These are phyloP conservation scores for Rousettus madagascariensis DNA, from an alignment of 2,797 vertebrate genomes.

Conservation along the genomic window DNA sequence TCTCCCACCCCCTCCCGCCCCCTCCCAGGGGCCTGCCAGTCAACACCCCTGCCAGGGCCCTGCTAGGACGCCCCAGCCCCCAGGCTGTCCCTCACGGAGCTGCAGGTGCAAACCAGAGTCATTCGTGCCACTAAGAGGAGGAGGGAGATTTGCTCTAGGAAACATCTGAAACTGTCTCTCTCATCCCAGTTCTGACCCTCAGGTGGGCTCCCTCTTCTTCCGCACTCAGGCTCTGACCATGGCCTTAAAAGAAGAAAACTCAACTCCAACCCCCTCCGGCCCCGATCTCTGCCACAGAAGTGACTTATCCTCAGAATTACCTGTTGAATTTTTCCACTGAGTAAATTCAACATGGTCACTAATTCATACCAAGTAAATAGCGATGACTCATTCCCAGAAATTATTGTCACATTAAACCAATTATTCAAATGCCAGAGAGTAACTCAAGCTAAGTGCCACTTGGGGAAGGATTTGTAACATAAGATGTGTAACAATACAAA, in stretches of 20 bases:
- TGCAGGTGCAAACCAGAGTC: constrained; percentile 26
- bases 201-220: not conserved
- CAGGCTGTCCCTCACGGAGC: not conserved
- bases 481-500: constrained; percentile 47
- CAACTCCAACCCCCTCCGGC: not conserved
- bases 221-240: rapidly evolving
- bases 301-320: not conserved
- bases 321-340: constrained; percentile 46
- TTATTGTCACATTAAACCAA: constrained; percentile 55
- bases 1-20: not conserved
- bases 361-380: constrained; percentile 31
- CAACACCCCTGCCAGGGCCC: not conserved
- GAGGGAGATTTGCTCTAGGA: not conserved
- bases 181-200: rapidly evolving
- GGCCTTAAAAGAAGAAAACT: not conserved
- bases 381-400: constrained; percentile 63
- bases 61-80: not conserved
- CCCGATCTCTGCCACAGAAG: not conserved
- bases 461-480: constrained; percentile 65
- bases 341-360: constrained; percentile 14
- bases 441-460: constrained; percentile 44
- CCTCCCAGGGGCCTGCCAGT: not conserved
- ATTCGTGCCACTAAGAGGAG: not conserved
- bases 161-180: not conserved
- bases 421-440: constrained; percentile 47